phyloP scores from a whole-genome alignment of 2,113 vertebrate species.

The Ardeotis arabs region DNA sequence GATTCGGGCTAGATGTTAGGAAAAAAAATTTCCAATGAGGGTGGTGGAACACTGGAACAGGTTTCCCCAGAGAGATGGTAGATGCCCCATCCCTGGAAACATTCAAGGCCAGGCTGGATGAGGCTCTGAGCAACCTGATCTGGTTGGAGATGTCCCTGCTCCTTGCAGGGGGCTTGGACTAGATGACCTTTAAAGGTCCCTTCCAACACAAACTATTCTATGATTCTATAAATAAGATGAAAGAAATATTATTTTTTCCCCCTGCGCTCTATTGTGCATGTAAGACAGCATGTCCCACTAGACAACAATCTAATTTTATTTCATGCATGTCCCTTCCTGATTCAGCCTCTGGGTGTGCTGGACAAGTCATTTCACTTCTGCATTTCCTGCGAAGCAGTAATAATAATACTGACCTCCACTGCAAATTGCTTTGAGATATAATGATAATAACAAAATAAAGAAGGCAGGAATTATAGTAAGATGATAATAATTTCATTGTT shows the following conservation, averaged over 20 bases:
- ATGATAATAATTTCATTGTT: background rate
- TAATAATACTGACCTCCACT: background rate
- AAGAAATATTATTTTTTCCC: background rate
- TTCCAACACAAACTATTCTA: no score
- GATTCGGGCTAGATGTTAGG: no score
- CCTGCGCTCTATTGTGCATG: accelerated
- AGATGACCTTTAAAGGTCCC: no score
- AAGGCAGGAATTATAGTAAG: background rate
- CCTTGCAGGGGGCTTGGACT: no score
- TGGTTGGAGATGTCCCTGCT: no score
- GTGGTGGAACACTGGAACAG: no score
- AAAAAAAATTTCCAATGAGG: no score
- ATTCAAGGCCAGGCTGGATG: no score
- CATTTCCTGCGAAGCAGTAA: background rate
- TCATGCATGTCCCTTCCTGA: background rate
- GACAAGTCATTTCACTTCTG: background rate
- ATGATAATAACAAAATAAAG: background rate
- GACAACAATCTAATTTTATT: background rate
- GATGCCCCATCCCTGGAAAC: no score
- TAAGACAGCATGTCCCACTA: background rate
- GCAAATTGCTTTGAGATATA: slow-evolving; percentile 3
- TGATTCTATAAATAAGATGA: background rate
- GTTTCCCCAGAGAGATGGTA: no score
- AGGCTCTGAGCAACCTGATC: no score
- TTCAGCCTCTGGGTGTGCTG: background rate